Evolutionary conservation across 2,888 invertebrate species (phyloP).

Genomic region (Amiota communis): DNA sequence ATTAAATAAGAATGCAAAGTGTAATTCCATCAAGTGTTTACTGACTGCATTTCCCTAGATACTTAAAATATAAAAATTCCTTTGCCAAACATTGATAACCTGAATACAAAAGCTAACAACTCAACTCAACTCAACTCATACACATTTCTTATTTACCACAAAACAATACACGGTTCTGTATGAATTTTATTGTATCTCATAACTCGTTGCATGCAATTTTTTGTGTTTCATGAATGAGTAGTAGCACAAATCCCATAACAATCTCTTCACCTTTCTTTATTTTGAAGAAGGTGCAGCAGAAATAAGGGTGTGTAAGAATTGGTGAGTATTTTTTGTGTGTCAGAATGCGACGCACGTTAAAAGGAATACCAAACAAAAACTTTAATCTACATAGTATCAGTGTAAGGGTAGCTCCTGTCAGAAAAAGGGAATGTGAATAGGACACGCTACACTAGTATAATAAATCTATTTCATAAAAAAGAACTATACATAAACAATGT

Average conservation of each 20-base stretch:
- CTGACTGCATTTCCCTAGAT: too few relatives aligned
- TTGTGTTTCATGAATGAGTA: too few relatives aligned
- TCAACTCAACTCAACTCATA: background rate
- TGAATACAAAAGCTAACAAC: background rate
- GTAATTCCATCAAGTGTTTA: too few relatives aligned
- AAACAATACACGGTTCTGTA: background rate
- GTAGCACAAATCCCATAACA: too few relatives aligned
- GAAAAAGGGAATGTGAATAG: background rate
- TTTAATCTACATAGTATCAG: constrained; percentile 1
- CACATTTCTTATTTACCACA: background rate
- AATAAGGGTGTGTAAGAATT: too few relatives aligned
- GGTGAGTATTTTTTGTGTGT: too few relatives aligned
- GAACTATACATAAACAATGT: background rate
- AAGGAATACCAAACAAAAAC: constrained; percentile 4
- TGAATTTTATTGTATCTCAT: too few relatives aligned
- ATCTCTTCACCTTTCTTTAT: too few relatives aligned
- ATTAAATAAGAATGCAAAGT: too few relatives aligned
- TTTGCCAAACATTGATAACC: constrained; percentile 10
- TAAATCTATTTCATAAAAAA: constrained; percentile 22
- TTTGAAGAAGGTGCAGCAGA: too few relatives aligned
- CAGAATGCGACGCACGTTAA: background rate
- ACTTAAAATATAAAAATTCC: background rate
- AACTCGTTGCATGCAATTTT: too few relatives aligned
- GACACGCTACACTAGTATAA: constrained; percentile 14
- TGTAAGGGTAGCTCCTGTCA: background rate